These are phyloP conservation scores for Otocyon megalotis DNA, from an alignment of 2,113 vertebrate genomes.

Conservation along the genomic window DNA sequence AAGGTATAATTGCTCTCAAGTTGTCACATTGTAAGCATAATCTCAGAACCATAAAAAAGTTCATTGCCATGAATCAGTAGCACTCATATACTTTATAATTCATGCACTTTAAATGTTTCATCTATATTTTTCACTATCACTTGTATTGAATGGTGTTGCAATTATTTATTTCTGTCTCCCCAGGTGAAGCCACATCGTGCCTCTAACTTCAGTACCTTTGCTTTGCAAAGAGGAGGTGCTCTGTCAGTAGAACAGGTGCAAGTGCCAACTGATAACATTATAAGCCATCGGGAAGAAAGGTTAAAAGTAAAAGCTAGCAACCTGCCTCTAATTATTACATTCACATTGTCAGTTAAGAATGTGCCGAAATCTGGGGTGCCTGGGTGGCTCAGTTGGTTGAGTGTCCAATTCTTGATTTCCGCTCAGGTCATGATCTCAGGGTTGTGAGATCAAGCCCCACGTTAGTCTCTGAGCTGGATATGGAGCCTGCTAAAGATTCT, in stretches of 20 bases:
- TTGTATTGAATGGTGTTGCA: too few relatives aligned
- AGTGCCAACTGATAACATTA: too few relatives aligned
- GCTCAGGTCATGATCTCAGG: not conserved
- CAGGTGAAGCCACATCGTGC: not conserved
- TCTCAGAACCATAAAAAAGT: not conserved
- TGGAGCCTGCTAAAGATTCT: not conserved
- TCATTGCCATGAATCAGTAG: not conserved
- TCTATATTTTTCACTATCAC: not conserved
- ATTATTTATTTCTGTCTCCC: not conserved
- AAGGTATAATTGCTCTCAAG: not conserved
- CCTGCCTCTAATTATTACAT: rapidly evolving
- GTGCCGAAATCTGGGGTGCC: not conserved
- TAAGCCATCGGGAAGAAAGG: not conserved
- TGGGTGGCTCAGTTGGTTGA: not conserved
- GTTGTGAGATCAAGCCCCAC: not conserved
- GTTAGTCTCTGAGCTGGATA: not conserved
- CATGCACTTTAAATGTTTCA: rapidly evolving
- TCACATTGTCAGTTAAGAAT: too few relatives aligned
- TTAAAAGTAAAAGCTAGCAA: too few relatives aligned
- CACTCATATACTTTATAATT: not conserved
- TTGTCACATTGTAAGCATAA: not conserved
- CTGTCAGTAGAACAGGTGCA: too few relatives aligned
- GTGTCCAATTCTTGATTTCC: not conserved
- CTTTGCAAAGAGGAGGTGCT: not conserved
- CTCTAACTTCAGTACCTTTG: not conserved